A percentile compares a stretch with the other conserved stretches of the same genome.
Conservation (phyloP, 2,888 invertebrate genomes). For the Metallyticus violacea region DNA sequence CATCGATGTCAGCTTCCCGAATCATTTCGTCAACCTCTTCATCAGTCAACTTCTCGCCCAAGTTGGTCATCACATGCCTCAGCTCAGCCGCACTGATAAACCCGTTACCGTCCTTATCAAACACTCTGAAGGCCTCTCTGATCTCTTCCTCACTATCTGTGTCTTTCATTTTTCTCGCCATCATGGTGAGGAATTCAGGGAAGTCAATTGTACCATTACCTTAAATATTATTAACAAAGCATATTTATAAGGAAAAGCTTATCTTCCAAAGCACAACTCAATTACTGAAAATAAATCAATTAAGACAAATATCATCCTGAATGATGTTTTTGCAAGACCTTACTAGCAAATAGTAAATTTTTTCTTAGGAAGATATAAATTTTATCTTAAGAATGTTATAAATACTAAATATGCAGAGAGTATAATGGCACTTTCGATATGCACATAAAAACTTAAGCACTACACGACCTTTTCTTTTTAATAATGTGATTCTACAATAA, state of each 20-base stretch:
- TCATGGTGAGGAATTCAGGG: slow-evolving; percentile 99
- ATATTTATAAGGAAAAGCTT: not conserved
- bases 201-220: slow-evolving; percentile 99
- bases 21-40: slow-evolving; percentile 99
- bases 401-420: no score
- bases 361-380: no score
- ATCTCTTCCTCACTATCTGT: slow-evolving; percentile 99
- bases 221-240: slow-evolving; percentile 43
- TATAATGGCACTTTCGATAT: no score
- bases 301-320: not conserved
- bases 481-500: no score
- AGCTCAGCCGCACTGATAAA: slow-evolving; percentile 98
- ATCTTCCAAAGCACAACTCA: not conserved
- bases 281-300: not conserved
- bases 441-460: no score
- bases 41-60: slow-evolving; percentile 98
- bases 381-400: no score
- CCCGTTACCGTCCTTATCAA: slow-evolving; percentile 99
- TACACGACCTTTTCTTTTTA: no score
- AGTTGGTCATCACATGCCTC: slow-evolving; percentile 99
- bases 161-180: slow-evolving; percentile 99
- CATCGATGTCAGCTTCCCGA: slow-evolving; percentile 97
- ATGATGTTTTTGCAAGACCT: no score
- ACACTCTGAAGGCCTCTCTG: slow-evolving; percentile 97
- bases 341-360: no score